Conservation (phyloP, 1,140 invertebrate species). For the Plodia interpunctella region DNA sequence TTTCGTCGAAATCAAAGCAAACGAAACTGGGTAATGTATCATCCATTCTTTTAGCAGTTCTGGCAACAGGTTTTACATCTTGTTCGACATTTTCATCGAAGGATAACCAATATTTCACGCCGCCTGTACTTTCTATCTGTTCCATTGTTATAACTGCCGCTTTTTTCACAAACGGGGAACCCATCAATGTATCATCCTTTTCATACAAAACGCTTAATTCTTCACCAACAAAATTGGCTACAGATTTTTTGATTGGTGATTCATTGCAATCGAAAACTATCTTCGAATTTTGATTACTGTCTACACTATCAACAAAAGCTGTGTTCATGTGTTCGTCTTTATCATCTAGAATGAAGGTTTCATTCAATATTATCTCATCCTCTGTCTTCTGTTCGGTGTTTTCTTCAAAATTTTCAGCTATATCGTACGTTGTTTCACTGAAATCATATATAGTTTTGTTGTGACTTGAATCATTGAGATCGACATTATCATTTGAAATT, state of each 20-base stretch:
- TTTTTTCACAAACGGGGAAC: constrained; percentile 50
- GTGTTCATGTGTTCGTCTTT: constrained; percentile 44
- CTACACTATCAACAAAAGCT: constrained; percentile 43
- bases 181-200: constrained; percentile 43
- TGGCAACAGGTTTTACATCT: not conserved
- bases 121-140: constrained; percentile 52
- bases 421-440: not conserved
- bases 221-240: constrained; percentile 23
- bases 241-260: constrained; percentile 41
- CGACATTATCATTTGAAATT: no score
- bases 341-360: constrained; percentile 32
- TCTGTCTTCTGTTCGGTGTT: constrained; percentile 5
- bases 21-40: constrained; percentile 51
- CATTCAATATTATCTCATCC: constrained; percentile 23
- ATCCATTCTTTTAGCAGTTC: constrained; percentile 20
- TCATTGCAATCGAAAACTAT: constrained; percentile 26
- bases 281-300: not conserved
- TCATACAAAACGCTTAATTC: constrained; percentile 40
- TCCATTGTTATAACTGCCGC: constrained; percentile 59
- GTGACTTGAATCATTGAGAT: not conserved
- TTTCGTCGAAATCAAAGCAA: constrained; percentile 26
- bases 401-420: not conserved
- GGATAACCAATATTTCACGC: constrained; percentile 70
- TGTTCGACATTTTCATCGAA: constrained; percentile 50
- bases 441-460: not conserved